phyloP scores from a whole-genome alignment of 2,797 vertebrate species.

The Sebastes iracundus region DNA sequence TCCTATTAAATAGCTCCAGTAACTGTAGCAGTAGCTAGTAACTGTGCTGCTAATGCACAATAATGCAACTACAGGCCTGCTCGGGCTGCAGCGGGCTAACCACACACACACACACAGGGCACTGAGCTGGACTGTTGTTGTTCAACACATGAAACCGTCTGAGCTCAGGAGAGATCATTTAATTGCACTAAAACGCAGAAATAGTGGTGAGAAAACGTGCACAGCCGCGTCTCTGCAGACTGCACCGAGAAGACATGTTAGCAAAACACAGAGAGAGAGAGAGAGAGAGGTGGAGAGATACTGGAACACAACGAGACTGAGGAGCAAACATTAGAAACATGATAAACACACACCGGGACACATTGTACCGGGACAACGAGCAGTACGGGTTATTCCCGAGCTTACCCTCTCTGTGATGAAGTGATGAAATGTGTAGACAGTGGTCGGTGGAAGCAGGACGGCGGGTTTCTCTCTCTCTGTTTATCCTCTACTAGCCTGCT shows the following conservation, averaged over 20 bases:
- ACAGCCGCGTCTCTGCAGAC: conserved; percentile 24
- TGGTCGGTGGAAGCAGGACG: conserved; percentile 5
- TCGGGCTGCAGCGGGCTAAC: conserved; percentile 16
- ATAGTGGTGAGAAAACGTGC: background rate
- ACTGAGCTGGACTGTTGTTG: background rate
- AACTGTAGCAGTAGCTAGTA: background rate
- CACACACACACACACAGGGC: background rate
- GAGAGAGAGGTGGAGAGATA: background rate
- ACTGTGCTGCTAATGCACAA: background rate
- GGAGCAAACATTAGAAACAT: background rate
- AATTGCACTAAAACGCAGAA: background rate
- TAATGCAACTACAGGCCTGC: conserved; percentile 43
- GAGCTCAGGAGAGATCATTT: background rate
- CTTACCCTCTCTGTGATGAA: conserved; percentile 71
- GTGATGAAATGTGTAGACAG: conserved; percentile 28
- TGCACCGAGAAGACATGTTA: conserved; percentile 22
- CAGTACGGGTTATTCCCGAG: background rate
- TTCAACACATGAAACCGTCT: background rate
- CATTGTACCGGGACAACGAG: background rate
- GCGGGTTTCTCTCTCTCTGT: conserved; percentile 43
- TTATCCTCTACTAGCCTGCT: conserved; percentile 48
- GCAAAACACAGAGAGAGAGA: conserved; percentile 39
- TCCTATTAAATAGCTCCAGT: background rate
- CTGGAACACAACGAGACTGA: background rate
- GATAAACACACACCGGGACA: background rate